Base-by-base conservation (phyloP, 2,888 invertebrate species). In the Ormia ochracea region DNA sequence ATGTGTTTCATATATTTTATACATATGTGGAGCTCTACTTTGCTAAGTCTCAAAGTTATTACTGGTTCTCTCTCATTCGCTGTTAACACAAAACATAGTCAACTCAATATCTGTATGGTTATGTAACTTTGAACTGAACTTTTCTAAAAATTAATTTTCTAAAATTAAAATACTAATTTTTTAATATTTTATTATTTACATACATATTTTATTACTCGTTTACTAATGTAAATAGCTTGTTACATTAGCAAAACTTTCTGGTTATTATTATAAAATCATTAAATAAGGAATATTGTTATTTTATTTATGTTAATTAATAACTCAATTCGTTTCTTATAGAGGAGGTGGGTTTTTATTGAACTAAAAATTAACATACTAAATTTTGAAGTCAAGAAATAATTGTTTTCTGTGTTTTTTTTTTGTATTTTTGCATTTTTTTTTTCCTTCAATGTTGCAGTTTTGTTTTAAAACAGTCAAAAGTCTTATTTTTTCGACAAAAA, bases 311-410 rank as follows among this genome's bases (percentile, higher is more conserved):
- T 45, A 61, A 28, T 50, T 58, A 58, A 50, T 66, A 72, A 66
- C 59, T 54, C 12, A 78, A 50, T 48, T 43, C 41, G 66, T 52
- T 72, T 41, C 38, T 61, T 68, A 52, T 52, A 45, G 43, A 81
- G 73, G 77, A 81, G 77, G 72, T 77, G 73, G 68, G 69, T 63
- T 77, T n/a, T 73, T 69, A 63, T 76, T 69, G 38, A 69, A 73
- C 73, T 63, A 48, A 73, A 73, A 76, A 70, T 69, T 33, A 58
- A 79, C 68, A 50, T 23, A 50, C 9, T 2, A 72, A 68, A 72
- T 38, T 72, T 63, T 43, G 52, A 58, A 31, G 33, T 14, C 7
- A 17, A 38, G 36, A 61, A 21, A 33, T 41, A 23, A 14, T 33
- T n/a, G n/a, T n/a, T n/a, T n/a, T n/a, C n/a, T n/a, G n/a, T n/a